phyloP scores from a whole-genome alignment of 2,797 vertebrate genomes.

The Pempheris klunzingeri region DNA sequence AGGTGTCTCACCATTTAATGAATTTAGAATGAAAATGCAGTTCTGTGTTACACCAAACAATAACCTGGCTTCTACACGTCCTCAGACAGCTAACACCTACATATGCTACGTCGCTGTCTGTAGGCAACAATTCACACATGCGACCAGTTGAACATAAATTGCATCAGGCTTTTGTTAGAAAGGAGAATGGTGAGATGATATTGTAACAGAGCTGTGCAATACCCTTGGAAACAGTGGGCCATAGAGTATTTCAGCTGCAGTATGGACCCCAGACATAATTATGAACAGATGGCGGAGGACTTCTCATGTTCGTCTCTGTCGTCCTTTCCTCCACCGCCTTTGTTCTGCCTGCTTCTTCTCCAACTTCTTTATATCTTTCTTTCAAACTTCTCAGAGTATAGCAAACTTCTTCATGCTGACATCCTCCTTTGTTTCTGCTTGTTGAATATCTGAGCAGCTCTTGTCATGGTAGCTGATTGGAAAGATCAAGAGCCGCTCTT shows the following conservation, averaged over 20 bases:
- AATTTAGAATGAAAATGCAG: slow-evolving; percentile 11
- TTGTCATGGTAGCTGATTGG: slow-evolving; percentile 75
- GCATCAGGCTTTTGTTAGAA: slow-evolving; percentile 25
- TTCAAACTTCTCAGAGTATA: slow-evolving; percentile 62
- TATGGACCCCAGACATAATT: slow-evolving; percentile 65
- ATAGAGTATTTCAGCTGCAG: slow-evolving; percentile 51
- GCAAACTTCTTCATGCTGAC: slow-evolving; percentile 71
- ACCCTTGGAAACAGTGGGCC: slow-evolving; percentile 49
- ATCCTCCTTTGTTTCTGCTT: slow-evolving; percentile 72
- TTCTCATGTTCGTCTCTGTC: slow-evolving; percentile 50
- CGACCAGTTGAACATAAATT: slow-evolving; percentile 15
- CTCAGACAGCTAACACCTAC: slow-evolving; percentile 17
- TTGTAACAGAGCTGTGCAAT: slow-evolving; percentile 12
- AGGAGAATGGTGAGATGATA: slow-evolving; percentile 24
- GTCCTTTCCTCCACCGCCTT: slow-evolving; percentile 46
- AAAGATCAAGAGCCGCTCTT: slow-evolving; percentile 77
- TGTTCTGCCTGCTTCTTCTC: slow-evolving; percentile 56
- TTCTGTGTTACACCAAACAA: slow-evolving; percentile 1
- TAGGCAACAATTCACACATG: slow-evolving; percentile 10
- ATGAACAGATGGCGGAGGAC: slow-evolving; percentile 69
- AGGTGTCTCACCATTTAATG: slow-evolving; percentile 6
- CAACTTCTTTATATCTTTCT: slow-evolving; percentile 55
- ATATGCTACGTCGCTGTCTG: slow-evolving; percentile 8
- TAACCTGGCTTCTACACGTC: slow-evolving; percentile 28
- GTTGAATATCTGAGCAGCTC: slow-evolving; percentile 78